These are phyloP conservation scores for Pygmarrhopalites habei DNA, from an alignment of 1,140 invertebrate genomes.

Conservation along the genomic window DNA sequence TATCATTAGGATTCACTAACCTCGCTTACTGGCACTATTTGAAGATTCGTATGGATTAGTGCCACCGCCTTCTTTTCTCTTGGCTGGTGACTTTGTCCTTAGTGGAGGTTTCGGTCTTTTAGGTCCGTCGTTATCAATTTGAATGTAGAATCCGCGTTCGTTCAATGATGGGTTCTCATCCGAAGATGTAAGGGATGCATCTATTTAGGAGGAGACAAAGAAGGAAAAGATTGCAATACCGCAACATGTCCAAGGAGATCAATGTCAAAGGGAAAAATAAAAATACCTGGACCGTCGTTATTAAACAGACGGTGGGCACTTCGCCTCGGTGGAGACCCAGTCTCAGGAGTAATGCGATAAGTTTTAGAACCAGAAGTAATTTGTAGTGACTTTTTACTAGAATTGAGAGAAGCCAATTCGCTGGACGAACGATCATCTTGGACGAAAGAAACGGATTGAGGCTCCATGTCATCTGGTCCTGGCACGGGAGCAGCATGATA, in stretches of 20 bases:
- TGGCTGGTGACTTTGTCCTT: conserved; percentile 53
- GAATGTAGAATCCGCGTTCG: conserved; percentile 91
- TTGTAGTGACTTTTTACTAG: conserved; percentile 53
- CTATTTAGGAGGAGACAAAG: conserved; percentile 12
- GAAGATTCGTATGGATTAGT: conserved; percentile 10
- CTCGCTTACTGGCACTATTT: conserved; percentile 9
- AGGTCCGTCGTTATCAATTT: conserved; percentile 72
- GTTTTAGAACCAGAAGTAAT: conserved; percentile 79
- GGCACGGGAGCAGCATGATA: conserved; percentile 56
- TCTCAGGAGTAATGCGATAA: conserved; percentile 58
- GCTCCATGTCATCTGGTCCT: conserved; percentile 73
- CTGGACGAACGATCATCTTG: conserved; percentile 34
- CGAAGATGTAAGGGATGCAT: conserved; percentile 24
- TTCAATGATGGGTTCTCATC: conserved; percentile 34
- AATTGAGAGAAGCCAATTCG: conserved; percentile 28
- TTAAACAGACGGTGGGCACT: conserved; percentile 33
- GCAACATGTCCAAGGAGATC: not conserved
- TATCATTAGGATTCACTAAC: too few relatives aligned
- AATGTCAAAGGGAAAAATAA: not conserved
- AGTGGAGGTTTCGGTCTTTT: conserved; percentile 81
- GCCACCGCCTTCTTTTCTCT: conserved; percentile 28
- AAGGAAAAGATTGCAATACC: not conserved
- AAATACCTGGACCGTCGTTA: not conserved
- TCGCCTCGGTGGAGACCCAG: conserved; percentile 36
- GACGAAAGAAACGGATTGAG: conserved; percentile 78